These are phyloP conservation scores for Eulithis prunata DNA, from an alignment of 2,888 invertebrate genomes.

Conservation along the genomic window DNA sequence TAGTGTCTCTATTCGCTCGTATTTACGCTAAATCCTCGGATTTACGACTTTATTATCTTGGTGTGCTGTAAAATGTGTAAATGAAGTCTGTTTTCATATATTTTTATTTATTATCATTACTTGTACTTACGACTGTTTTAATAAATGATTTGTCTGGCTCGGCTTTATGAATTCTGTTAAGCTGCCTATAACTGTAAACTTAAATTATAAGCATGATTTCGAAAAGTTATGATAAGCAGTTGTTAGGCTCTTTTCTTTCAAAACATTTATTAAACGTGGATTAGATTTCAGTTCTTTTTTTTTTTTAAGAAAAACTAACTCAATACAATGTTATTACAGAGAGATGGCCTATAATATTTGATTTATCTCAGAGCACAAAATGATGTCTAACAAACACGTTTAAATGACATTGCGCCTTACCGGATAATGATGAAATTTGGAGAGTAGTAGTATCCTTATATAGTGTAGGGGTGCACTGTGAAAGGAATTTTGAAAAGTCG, in stretches of 20 bases:
- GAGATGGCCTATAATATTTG: no score
- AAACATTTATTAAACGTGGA: no score
- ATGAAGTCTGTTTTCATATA: constrained; percentile 27
- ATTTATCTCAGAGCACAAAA: no score
- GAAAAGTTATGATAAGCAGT: neutral
- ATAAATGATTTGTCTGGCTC: constrained; percentile 27
- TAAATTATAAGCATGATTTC: constrained; percentile 2
- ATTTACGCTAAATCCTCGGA: constrained; percentile 36
- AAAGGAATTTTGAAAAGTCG: no score
- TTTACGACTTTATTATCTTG: constrained; percentile 34
- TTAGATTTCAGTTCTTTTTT: no score
- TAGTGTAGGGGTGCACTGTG: no score
- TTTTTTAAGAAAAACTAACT: no score
- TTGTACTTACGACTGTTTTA: constrained; percentile 19
- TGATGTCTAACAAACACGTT: no score
- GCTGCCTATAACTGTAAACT: constrained; percentile 9
- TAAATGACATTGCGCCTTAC: no score
- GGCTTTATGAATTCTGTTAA: neutral
- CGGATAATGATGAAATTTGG: no score
- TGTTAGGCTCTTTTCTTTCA: neutral
- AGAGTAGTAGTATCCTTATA: no score
- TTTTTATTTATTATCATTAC: constrained; percentile 28
- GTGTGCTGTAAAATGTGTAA: constrained; percentile 26
- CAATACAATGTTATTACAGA: no score
- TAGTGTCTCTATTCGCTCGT: constrained; percentile 50